phyloP scores from a whole-genome alignment of 2,797 vertebrate species.

The Etheostoma perlongum region DNA sequence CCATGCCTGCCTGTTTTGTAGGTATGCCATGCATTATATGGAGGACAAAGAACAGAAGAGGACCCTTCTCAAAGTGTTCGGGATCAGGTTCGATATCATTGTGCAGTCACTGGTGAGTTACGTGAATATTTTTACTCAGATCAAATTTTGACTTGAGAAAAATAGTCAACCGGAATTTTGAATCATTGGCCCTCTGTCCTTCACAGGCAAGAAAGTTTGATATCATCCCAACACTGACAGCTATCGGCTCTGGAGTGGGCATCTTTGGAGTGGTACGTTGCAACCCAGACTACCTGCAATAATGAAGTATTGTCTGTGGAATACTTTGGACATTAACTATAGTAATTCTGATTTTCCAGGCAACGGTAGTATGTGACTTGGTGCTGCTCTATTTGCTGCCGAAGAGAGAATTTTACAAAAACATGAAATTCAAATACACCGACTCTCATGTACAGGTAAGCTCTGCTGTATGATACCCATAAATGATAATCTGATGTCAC shows the following conservation, averaged over 20 bases:
- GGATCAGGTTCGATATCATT: conserved; percentile 92
- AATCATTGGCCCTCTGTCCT: background rate
- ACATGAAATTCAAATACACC: conserved; percentile 95
- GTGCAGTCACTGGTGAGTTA: conserved; percentile 91
- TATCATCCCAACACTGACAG: conserved; percentile 96
- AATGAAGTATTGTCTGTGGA: background rate
- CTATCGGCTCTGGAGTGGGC: conserved; percentile 97
- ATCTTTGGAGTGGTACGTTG: conserved; percentile 97
- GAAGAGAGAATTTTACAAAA: conserved; percentile 94
- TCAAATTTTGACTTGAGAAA: background rate
- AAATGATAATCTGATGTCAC: background rate
- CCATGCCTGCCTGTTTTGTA: conserved; percentile 59
- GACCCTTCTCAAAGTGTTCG: conserved; percentile 95
- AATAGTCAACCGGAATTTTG: rapidly evolving
- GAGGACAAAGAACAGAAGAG: conserved; percentile 84
- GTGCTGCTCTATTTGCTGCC: conserved; percentile 92
- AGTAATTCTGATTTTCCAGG: conserved; percentile 77
- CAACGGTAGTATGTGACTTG: conserved; percentile 96
- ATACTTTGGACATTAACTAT: background rate
- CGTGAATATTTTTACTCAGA: background rate
- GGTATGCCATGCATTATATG: conserved; percentile 91
- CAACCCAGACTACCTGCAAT: background rate
- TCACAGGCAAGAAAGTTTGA: conserved; percentile 95
- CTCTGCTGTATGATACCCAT: too few species aligned
- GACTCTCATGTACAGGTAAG: conserved; percentile 77